Evolutionary conservation across 1,140 invertebrate species (phyloP), one percentile per base, ranked within the genome.

Genomic region (Coboldia fuscipes): DNA sequence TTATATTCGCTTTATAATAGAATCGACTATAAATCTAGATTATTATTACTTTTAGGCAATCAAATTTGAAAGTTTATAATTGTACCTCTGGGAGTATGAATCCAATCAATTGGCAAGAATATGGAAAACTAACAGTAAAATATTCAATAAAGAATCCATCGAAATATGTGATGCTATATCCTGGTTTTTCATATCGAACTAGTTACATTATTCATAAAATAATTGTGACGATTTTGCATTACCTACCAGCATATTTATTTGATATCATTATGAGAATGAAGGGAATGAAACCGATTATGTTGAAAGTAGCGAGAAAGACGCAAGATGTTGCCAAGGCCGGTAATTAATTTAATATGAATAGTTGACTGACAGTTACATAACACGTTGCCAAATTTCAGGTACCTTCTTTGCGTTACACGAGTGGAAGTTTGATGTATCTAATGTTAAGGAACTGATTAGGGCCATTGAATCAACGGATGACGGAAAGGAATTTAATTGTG

Each of bases 401-500:
- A 74, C 84, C 49, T 94, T 79, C 50, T 96, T 94, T 46, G 78
- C 84, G 0, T 68, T 75, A 4, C 68, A 80, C 44, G 75, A 92
- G 45, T 96, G 85, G 84, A 61, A 72, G 26, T 96, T 94, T 46
- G 61, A 67, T 12, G 70, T 68, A 16, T 58, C 69, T 2, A 88
- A 89, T 45, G 65, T 88, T 42, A 60, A 62, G 12, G 60, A 69
- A 29, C 56, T 96, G 1, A 57, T 65, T 24, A 51, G 60, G 14
- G 61, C 65, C 26, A 60, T 84, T n/a, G 58, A 60, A 8, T 30
- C 37, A 0, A 51, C 63, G 0, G 54, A 61, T 16, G 79, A 86
- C 43, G 58, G 58, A 5, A 50, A 52, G 15, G 48, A 54, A 1
- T 83, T 80, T 41, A 54, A 62, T 34, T 54, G 72, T 12, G 65